phyloP scores from a whole-genome alignment of 2,888 invertebrate genomes.

The Coelopa pilipes region DNA sequence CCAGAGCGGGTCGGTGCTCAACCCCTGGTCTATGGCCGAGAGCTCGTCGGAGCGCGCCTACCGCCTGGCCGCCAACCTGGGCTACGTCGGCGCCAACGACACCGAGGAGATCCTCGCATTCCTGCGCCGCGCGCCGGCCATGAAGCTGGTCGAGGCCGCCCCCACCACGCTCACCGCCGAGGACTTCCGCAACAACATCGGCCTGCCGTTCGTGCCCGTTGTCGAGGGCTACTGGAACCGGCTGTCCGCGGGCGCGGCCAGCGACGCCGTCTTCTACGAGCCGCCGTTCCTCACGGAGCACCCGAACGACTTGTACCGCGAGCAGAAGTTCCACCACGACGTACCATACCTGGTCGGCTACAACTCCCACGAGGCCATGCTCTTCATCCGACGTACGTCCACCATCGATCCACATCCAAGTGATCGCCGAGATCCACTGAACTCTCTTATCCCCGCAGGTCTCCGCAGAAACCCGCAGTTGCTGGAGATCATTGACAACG shows the following conservation, averaged over 20 bases:
- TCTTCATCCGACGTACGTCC: slow-evolving; percentile 70
- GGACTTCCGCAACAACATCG: slow-evolving; percentile 72
- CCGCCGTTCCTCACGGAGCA: slow-evolving; percentile 69
- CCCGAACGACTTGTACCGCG: slow-evolving; percentile 67
- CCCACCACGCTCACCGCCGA: slow-evolving; percentile 69
- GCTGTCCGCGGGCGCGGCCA: slow-evolving; percentile 32
- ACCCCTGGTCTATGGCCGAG: slow-evolving; percentile 72
- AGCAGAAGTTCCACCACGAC: slow-evolving; percentile 68
- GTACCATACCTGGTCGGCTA: slow-evolving; percentile 75
- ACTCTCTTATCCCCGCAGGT: slow-evolving; percentile 62
- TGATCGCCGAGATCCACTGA: neutral
- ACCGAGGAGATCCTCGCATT: slow-evolving; percentile 71
- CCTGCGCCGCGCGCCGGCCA: slow-evolving; percentile 71
- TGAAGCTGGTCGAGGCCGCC: slow-evolving; percentile 71
- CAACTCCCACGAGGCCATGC: slow-evolving; percentile 75
- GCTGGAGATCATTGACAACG: slow-evolving; percentile 69
- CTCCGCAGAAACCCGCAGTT: slow-evolving; percentile 72
- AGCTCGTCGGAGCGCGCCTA: slow-evolving; percentile 69
- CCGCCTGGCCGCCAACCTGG: slow-evolving; percentile 71
- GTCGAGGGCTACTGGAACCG: slow-evolving; percentile 68
- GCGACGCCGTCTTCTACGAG: slow-evolving; percentile 63
- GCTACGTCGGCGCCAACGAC: slow-evolving; percentile 70
- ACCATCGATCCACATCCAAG: no score
- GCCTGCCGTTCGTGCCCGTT: slow-evolving; percentile 71
- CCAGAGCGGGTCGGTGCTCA: slow-evolving; percentile 72